phyloP scores from a whole-genome alignment of 1,140 invertebrate genomes.

The Pollicipes pollicipes region DNA sequence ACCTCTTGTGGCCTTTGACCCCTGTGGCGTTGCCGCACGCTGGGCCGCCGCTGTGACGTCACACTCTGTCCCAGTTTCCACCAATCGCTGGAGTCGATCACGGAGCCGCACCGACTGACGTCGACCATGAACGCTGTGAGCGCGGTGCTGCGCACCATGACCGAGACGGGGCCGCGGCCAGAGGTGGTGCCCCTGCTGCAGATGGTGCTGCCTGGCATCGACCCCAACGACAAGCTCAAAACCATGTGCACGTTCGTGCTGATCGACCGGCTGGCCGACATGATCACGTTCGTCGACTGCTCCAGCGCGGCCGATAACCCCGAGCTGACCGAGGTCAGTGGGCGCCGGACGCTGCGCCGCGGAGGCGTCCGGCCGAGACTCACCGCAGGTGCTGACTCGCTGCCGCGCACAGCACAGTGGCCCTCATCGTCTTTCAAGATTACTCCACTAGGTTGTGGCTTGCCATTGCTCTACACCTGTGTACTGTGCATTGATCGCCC shows the following conservation, averaged over 20 bases:
- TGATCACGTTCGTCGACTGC: conserved; percentile 68
- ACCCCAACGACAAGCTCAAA: conserved; percentile 76
- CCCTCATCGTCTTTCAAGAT: too few species aligned
- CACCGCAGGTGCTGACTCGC: too few species aligned
- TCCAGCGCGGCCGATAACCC: conserved; percentile 46
- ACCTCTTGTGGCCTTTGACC: too few species aligned
- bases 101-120: conserved; percentile 67
- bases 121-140: conserved; percentile 57
- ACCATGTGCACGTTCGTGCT: conserved; percentile 59
- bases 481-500: too few species aligned
- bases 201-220: conserved; percentile 63
- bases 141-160: conserved; percentile 41
- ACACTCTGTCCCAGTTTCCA: conserved; percentile 34
- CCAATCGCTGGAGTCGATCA: conserved; percentile 59
- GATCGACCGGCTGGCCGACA: conserved; percentile 49
- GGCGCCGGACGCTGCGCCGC: too few species aligned
- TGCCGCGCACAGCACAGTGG: too few species aligned
- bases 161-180: conserved; percentile 52
- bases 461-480: too few species aligned
- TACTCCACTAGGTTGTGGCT: too few species aligned
- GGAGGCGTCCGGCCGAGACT: too few species aligned
- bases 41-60: not conserved
- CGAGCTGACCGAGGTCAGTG: conserved; percentile 48
- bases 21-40: too few species aligned
- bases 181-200: conserved; percentile 65